phyloP scores from a whole-genome alignment of 2,888 invertebrate species.

The Trachelus stipa region DNA sequence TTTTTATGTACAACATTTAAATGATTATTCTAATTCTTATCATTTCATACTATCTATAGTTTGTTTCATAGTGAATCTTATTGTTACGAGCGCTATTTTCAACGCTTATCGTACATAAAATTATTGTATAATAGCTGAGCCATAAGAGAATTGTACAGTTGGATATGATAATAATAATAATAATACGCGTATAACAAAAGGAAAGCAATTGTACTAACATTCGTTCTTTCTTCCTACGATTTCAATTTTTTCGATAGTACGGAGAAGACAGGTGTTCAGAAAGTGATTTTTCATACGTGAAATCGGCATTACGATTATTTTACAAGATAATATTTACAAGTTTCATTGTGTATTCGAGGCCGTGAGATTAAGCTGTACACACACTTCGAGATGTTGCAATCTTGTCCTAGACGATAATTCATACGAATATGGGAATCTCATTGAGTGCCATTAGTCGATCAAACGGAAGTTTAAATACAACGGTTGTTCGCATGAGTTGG shows the following conservation, averaged over 20 bases:
- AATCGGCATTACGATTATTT: slow-evolving; percentile 40
- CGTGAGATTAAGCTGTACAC: slow-evolving; percentile 38
- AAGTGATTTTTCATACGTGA: slow-evolving; percentile 10
- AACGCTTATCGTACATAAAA: neutral
- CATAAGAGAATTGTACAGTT: slow-evolving; percentile 44
- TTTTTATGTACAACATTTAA: slow-evolving; percentile 55
- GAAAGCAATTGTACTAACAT: slow-evolving; percentile 30
- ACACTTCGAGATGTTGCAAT: slow-evolving; percentile 10
- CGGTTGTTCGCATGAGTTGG: neutral
- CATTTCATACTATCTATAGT: neutral
- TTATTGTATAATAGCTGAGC: slow-evolving; percentile 23
- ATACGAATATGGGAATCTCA: neutral
- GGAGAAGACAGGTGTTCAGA: neutral
- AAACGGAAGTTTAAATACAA: neutral
- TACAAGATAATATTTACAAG: slow-evolving; percentile 51
- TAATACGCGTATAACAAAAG: slow-evolving; percentile 28
- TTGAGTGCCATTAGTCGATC: neutral
- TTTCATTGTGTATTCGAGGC: slow-evolving; percentile 27
- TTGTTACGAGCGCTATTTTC: neutral
- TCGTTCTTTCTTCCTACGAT: neutral
- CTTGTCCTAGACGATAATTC: slow-evolving; percentile 17
- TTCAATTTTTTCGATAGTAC: neutral
- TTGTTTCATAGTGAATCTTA: neutral
- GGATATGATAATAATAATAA: slow-evolving; percentile 23
- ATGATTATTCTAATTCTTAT: slow-evolving; percentile 1